Base-by-base conservation (phyloP, 92 coral and sea anemone genomes). In the Ricordea florida region DNA sequence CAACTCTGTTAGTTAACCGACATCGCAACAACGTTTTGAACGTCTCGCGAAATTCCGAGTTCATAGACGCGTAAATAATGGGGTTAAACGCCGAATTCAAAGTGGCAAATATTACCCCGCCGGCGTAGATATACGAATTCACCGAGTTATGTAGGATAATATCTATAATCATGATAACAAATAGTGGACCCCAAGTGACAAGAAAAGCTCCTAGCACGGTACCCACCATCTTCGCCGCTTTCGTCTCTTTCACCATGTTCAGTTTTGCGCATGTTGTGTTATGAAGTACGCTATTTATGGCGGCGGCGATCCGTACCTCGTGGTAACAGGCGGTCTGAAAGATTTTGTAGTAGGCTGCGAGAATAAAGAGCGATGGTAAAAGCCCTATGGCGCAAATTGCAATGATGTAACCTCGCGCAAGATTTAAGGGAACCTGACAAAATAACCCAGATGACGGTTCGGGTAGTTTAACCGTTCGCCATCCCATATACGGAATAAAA, bases 181-280 rank as follows among this genome's bases (percentile, higher is more conserved):
- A 96, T 0, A 96, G 87, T 14, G 99, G 99, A 13, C 70, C 57
- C 90, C 97, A 96, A 14, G 94, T 89, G 11, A 96, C 18, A 4
- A 86, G 43, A 32, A 96, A 96, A 0, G 97, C 70, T 0, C 99
- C 99, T 38, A 96, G 77, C 7, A 96, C 97, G 3, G 88, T 71
- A 0, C 85, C 93, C 11, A 96, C 97, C 87, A 96, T 87, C 44
- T 96, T 96, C 0, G 99, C 92, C 14, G 99, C 99, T 25, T 93
- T 90, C 0, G 97, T 76, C 48, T 96, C 99, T 48, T 84, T 96
- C 21, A 92, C 40, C 21, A 92, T 76, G 49, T 84, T 85, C 7
- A 87, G 62, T 33, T 79, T 86, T 0, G 58, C 61, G 6, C 57
- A 69, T 17, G 62, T 72, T 25, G 59, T 66, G 31, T 79, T 87